Conservation (phyloP, 2,113 vertebrate species). For the Nibea coibor region DNA sequence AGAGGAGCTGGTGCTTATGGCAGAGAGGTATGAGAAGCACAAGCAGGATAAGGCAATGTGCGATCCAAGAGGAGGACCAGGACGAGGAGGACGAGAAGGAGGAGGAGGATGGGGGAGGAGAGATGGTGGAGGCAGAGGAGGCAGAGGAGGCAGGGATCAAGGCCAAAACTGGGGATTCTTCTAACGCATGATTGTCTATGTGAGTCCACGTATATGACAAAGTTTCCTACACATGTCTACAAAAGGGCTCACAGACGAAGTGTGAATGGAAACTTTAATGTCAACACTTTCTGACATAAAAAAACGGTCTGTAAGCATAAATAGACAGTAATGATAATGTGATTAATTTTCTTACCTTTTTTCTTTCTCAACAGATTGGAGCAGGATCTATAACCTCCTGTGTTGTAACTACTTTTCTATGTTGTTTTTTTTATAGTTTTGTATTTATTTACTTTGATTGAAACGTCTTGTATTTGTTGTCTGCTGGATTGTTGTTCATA, state of each 20-base stretch:
- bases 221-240: not conserved
- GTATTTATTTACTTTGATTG: not conserved
- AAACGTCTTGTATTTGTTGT: not conserved
- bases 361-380: conserved; percentile 7
- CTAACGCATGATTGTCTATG: conserved; percentile 45
- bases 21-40: conserved; percentile 89
- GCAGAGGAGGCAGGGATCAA: conserved; percentile 38
- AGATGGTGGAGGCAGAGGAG: conserved; percentile 44
- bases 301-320: not conserved
- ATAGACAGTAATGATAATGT: not conserved
- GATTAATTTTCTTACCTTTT: not conserved
- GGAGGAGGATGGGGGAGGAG: conserved; percentile 32
- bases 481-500: not conserved
- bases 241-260: not conserved
- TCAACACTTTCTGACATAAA: not conserved
- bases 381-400: not conserved
- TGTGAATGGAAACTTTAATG: no score
- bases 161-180: conserved; percentile 69
- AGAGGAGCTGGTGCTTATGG: conserved; percentile 89
- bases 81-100: not conserved
- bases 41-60: conserved; percentile 82
- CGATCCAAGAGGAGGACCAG: conserved; percentile 53
- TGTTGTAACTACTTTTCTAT: not conserved
- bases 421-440: not conserved
- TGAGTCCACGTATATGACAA: not conserved